Evolutionary conservation across 2,797 vertebrate genomes (phyloP).

Genomic region (Potorous gilbertii): DNA sequence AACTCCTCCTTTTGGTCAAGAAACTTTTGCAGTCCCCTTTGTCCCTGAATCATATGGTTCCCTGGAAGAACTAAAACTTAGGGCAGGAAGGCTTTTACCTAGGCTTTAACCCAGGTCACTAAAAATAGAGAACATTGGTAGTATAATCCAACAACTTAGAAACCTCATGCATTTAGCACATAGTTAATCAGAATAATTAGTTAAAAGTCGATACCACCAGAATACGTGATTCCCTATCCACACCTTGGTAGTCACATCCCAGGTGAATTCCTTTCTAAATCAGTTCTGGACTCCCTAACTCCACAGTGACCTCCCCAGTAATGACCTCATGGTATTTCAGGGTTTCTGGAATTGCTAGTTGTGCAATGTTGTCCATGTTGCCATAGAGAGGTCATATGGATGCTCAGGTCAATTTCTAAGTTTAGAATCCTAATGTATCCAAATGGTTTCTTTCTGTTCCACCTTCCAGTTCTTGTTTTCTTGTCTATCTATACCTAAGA

Average conservation of each 20-base stretch:
- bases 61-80: background rate
- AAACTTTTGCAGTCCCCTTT: background rate
- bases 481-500: background rate
- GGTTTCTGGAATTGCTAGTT: background rate
- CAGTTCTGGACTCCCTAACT: background rate
- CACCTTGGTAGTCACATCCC: background rate
- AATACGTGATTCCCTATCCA: background rate
- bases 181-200: background rate
- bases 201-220: background rate
- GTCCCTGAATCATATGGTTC: background rate
- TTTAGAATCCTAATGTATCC: background rate
- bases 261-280: background rate
- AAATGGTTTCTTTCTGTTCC: background rate
- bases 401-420: background rate
- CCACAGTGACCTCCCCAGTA: background rate
- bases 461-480: background rate
- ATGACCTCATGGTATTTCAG: background rate
- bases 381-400: background rate
- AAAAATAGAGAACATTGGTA: background rate
- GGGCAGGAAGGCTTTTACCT: background rate
- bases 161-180: background rate
- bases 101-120: background rate
- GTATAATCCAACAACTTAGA: background rate
- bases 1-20: background rate
- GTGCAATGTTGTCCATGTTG: background rate